These are phyloP conservation scores for Scortum barcoo DNA, from an alignment of 2,113 vertebrate genomes.

Conservation along the genomic window DNA sequence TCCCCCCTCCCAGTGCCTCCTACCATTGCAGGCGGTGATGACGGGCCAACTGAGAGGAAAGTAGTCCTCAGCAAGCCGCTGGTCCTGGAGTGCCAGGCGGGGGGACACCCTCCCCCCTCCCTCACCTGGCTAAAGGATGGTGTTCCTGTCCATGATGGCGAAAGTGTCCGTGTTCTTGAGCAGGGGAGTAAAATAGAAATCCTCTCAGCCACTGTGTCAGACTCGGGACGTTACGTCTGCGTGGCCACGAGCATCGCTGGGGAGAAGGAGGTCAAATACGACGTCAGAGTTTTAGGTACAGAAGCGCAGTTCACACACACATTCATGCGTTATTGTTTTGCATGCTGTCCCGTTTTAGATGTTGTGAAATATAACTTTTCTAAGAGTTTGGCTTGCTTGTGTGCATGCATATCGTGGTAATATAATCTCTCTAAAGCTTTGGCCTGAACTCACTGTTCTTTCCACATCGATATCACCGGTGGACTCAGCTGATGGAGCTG, in stretches of 20 bases:
- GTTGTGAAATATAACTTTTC: neutral
- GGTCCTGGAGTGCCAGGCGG: slow-evolving; percentile 90
- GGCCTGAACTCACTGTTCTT: neutral
- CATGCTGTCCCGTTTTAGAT: neutral
- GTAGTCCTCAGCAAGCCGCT: slow-evolving; percentile 88
- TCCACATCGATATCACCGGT: neutral
- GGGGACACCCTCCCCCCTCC: slow-evolving; percentile 90
- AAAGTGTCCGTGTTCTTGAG: slow-evolving; percentile 85
- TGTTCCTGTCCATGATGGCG: slow-evolving; percentile 86
- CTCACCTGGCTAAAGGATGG: slow-evolving; percentile 96
- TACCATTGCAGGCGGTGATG: slow-evolving; percentile 85
- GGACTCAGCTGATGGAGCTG: neutral
- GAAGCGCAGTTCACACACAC: neutral
- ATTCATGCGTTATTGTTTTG: neutral
- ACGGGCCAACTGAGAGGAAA: slow-evolving; percentile 84
- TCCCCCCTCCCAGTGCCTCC: slow-evolving; percentile 89
- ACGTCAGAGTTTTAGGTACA: slow-evolving; percentile 92
- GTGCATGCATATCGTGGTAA: neutral
- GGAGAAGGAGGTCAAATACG: slow-evolving; percentile 92
- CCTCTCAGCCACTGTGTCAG: slow-evolving; percentile 74
- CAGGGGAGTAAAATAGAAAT: slow-evolving; percentile 91
- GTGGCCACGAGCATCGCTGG: slow-evolving; percentile 95
- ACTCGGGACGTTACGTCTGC: slow-evolving; percentile 91
- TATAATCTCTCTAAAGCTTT: neutral
- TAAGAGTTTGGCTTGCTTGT: neutral